Evolutionary conservation across 2,797 vertebrate genomes (phyloP), one percentile per base, ranked within the genome.

Genomic region (Uromys caudimaculatus): DNA sequence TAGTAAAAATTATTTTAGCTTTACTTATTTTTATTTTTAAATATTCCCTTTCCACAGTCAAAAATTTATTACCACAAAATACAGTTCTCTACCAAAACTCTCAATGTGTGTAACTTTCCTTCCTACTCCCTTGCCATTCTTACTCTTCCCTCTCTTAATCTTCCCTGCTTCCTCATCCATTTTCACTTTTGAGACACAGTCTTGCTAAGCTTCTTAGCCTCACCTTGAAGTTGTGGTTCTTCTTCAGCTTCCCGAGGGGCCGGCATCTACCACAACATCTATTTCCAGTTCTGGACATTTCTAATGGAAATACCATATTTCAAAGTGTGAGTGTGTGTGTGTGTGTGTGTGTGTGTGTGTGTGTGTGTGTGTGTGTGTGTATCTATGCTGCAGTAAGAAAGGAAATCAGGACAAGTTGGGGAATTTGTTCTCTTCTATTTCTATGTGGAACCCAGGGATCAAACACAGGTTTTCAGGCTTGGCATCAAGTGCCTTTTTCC

Each of bases 21-120:
- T 23, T 93, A 67, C 44, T 50, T 92, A 19, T 11, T 52, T 21
- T 90, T 76, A 50, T 78, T 13, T 67, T 13, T 67, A 93, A 97
- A 89, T 77, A 89, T 4, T 21, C 8, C 29, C 32, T 96, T 93
- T 64, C 56, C 52, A 86, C 29, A 69, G 19, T 89, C 19, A 89
- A 91, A 96, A 60, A 73, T 91, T 16, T 71, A 58, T 86, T 93
- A 62, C 5, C 27, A 92, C 47, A 95, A 29, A 77, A 44, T 86
- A 75, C 24, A 54, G 89, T 88, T 16, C 91, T 75, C 75, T 85
- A 71, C 35, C 89, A 81, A n/a, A 88, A 92, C 1, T n/a, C 87
- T 69, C 64, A 91, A 3, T 71, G 32, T 85, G 50, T 86, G 11
- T 92, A 35, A 73, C 12, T 13, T 60, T 76, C 54, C 29, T 56